A percentile compares a stretch with the other conserved stretches of the same genome.
These are phyloP conservation scores for Platyrinchus mystaceus DNA, from an alignment of 2,797 vertebrate genomes.

Conservation along the genomic window DNA sequence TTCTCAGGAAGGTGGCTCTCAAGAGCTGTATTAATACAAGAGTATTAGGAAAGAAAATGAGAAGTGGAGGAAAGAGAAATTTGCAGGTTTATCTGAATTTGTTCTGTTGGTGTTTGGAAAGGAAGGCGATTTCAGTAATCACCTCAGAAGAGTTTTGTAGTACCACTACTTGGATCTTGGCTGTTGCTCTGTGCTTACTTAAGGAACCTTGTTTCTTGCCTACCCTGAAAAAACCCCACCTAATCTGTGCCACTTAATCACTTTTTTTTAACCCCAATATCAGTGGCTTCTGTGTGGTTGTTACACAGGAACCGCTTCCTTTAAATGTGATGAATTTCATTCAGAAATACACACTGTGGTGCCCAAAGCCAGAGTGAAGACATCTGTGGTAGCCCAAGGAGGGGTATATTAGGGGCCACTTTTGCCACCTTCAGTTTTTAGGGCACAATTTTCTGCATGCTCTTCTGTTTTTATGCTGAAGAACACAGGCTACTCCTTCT, in stretches of 20 bases:
- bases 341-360: neutral
- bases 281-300: neutral
- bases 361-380: neutral
- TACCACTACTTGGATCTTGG: fast-evolving
- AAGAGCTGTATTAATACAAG: neutral
- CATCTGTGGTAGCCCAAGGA: neutral
- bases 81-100: neutral
- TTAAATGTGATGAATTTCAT: neutral
- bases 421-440: neutral
- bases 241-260: fast-evolving
- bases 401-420: neutral
- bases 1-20: neutral
- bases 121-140: neutral
- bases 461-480: neutral
- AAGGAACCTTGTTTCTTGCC: neutral
- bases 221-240: neutral
- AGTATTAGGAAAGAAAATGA: neutral
- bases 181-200: neutral
- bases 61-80: neutral
- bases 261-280: neutral
- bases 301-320: neutral
- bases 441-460: neutral
- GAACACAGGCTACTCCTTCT: neutral
- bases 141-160: neutral
- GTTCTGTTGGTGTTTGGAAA: fast-evolving